These are phyloP conservation scores for Pangasius macronema DNA, from an alignment of 2,797 vertebrate species.

Conservation along the genomic window DNA sequence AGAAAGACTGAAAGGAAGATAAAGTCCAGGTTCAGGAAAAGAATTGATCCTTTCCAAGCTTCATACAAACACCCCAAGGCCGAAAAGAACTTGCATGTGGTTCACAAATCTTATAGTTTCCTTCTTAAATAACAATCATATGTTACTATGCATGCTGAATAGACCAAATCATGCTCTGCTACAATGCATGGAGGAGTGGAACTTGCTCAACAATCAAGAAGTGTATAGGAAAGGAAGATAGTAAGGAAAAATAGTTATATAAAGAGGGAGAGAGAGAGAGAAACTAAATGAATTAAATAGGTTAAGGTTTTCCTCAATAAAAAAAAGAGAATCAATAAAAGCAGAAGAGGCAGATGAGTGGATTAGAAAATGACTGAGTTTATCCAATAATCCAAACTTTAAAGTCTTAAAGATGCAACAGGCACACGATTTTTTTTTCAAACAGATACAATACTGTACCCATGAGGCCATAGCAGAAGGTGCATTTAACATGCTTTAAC, in stretches of 20 bases:
- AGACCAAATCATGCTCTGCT: background rate
- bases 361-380: constrained; percentile 29
- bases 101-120: background rate
- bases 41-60: background rate
- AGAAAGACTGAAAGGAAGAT: background rate
- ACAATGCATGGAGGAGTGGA: background rate
- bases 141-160: background rate
- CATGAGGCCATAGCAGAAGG: background rate
- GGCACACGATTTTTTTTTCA: background rate
- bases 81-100: background rate
- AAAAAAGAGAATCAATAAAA: background rate
- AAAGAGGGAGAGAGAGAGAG: constrained; percentile 40
- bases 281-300: constrained; percentile 35
- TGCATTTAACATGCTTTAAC: background rate
- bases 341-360: constrained; percentile 6
- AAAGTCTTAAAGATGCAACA: background rate
- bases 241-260: background rate
- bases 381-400: constrained; percentile 10
- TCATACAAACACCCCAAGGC: background rate
- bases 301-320: background rate
- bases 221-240: background rate
- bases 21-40: background rate
- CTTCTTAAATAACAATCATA: background rate
- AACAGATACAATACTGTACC: background rate
- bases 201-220: background rate